Percentiles rank a stretch among this genome's conserved stretches.
Conservation (phyloP, 2,113 vertebrate genomes). For the Paracanthobrama guichenoti region DNA sequence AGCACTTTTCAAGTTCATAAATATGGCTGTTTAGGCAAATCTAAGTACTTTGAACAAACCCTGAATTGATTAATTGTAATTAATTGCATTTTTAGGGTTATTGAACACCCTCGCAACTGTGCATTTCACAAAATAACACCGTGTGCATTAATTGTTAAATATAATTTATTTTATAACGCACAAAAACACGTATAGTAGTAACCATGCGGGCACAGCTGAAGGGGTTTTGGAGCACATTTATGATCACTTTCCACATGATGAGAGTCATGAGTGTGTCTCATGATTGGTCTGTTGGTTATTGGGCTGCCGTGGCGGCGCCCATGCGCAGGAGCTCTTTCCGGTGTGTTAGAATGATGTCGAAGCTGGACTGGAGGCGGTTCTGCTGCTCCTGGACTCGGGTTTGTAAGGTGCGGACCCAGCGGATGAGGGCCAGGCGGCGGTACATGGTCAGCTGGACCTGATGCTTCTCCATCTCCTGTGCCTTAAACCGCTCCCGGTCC, state of each 20-base stretch:
- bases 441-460: conserved; percentile 96
- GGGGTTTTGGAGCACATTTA: conserved; percentile 2
- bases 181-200: not conserved
- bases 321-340: conserved; percentile 91
- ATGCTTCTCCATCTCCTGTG: conserved; percentile 94
- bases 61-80: not conserved
- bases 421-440: conserved; percentile 90
- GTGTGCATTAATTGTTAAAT: not conserved
- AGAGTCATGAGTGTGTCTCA: not conserved
- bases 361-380: conserved; percentile 92
- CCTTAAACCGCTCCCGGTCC: conserved; percentile 91
- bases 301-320: conserved; percentile 67
- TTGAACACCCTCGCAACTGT: not conserved
- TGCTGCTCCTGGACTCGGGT: conserved; percentile 87
- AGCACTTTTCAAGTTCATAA: no score
- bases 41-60: no score
- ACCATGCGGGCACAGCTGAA: not conserved
- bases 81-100: not conserved
- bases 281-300: conserved; percentile 61
- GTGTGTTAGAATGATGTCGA: conserved; percentile 92
- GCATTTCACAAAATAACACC: conserved; percentile 7
- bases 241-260: conserved; percentile 8
- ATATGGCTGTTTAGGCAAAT: no score
- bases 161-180: conserved; percentile 24
- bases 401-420: conserved; percentile 92